Evolutionary conservation across 2,888 invertebrate genomes (phyloP).

Genomic region (Drosophila paranaensis): DNA sequence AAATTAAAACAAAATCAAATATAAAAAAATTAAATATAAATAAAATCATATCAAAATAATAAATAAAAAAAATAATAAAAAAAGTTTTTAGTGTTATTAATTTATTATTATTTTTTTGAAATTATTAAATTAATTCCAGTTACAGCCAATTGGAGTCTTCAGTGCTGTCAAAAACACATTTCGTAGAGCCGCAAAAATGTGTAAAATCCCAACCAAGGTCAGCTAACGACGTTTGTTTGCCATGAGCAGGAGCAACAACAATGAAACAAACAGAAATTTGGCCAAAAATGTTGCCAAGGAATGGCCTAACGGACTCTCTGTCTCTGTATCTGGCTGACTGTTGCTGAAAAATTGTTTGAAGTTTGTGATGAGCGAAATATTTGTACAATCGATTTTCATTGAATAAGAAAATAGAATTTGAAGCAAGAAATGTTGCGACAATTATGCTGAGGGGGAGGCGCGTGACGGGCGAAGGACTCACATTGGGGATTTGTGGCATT

Average conservation of each 20-base stretch:
- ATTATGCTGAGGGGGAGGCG: slow-evolving; percentile 21
- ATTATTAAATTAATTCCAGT: too few relatives aligned
- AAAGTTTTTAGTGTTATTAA: too few relatives aligned
- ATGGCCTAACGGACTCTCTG: neutral
- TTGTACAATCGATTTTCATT: slow-evolving; percentile 49
- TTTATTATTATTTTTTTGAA: too few relatives aligned
- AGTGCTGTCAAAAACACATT: neutral
- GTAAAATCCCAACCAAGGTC: slow-evolving; percentile 10
- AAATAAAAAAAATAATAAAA: too few relatives aligned
- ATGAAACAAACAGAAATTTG: slow-evolving; percentile 4
- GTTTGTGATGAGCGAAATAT: slow-evolving; percentile 42
- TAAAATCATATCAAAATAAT: too few relatives aligned
- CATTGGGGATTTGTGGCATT: slow-evolving; percentile 19
- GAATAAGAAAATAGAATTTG: slow-evolving; percentile 38
- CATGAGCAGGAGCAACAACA: slow-evolving; percentile 1
- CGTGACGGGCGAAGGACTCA: too few relatives aligned
- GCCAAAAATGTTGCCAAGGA: neutral
- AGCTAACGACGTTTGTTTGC: neutral
- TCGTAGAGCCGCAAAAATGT: slow-evolving; percentile 6
- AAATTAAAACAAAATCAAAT: too few relatives aligned
- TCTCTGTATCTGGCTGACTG: neutral
- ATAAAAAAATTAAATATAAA: too few relatives aligned
- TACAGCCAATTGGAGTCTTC: too few relatives aligned
- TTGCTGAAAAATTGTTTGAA: slow-evolving; percentile 33
- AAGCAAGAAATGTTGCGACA: slow-evolving; percentile 31